A percentile compares a stretch with the other conserved stretches of the same genome.
These are phyloP conservation scores for Aplocera efformata DNA, from an alignment of 2,888 invertebrate genomes.

Conservation along the genomic window DNA sequence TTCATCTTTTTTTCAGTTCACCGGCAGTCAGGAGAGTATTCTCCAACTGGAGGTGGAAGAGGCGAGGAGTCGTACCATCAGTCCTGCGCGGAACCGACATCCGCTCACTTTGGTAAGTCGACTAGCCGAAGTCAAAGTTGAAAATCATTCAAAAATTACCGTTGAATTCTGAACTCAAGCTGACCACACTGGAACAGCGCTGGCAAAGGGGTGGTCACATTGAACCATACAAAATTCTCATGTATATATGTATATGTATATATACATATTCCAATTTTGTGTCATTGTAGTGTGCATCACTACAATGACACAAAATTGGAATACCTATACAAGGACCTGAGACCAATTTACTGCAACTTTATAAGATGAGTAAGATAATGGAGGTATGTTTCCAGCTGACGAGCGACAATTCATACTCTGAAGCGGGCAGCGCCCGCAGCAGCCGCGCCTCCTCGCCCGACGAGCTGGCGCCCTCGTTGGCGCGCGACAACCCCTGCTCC, in stretches of 20 bases:
- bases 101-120: slow-evolving; percentile 65
- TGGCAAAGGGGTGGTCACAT: no score
- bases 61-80: slow-evolving; percentile 61
- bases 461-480: slow-evolving; percentile 81
- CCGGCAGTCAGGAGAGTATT: slow-evolving; percentile 92
- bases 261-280: no score
- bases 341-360: no score
- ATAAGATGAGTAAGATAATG: no score
- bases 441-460: slow-evolving; percentile 83
- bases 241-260: no score
- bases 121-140: background rate
- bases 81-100: slow-evolving; percentile 57
- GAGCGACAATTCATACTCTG: slow-evolving; percentile 75
- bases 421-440: slow-evolving; percentile 76
- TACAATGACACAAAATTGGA: no score
- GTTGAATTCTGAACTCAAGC: no score
- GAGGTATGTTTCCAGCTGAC: slow-evolving; percentile 46
- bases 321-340: no score
- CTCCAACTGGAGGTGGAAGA: slow-evolving; percentile 86
- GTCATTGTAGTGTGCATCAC: no score
- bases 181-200: no score
- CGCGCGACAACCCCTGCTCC: slow-evolving; percentile 20
- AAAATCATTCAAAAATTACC: no score
- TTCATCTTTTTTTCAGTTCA: slow-evolving; percentile 78
- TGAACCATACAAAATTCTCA: no score